These are phyloP conservation scores for Aphelinus certus DNA, from an alignment of 1,140 invertebrate species.

Conservation along the genomic window DNA sequence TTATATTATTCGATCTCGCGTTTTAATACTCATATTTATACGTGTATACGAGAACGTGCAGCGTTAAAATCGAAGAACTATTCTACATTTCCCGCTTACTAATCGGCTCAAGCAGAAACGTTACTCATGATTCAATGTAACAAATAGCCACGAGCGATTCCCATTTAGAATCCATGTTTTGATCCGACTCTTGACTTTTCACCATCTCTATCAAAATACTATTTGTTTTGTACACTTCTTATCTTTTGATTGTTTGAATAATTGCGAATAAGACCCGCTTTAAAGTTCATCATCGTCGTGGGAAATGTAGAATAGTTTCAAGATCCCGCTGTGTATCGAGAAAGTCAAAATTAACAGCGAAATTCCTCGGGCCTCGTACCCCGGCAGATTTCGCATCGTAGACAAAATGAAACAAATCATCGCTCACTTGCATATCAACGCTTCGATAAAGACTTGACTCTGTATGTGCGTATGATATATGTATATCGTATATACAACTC, in stretches of 20 bases:
- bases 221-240: not conserved
- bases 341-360: too few species aligned
- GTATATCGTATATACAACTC: constrained; percentile 29
- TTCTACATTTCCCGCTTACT: not conserved
- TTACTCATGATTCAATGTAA: too few species aligned
- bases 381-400: not conserved
- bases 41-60: constrained; percentile 43
- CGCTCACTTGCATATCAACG: constrained; percentile 17
- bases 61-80: constrained; percentile 40
- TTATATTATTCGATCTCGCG: constrained; percentile 51
- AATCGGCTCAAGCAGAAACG: too few species aligned
- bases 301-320: too few species aligned
- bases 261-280: too few species aligned
- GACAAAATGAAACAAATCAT: not conserved
- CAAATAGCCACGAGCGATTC: too few species aligned
- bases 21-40: constrained; percentile 46
- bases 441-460: constrained; percentile 26
- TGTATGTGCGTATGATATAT: constrained; percentile 34
- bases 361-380: too few species aligned
- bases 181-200: not conserved
- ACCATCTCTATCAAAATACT: not conserved
- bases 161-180: not conserved
- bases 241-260: not conserved
- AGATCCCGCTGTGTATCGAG: too few species aligned
- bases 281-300: too few species aligned